Evolutionary conservation across 2,113 vertebrate species (phyloP).

Genomic region (Solea solea): DNA sequence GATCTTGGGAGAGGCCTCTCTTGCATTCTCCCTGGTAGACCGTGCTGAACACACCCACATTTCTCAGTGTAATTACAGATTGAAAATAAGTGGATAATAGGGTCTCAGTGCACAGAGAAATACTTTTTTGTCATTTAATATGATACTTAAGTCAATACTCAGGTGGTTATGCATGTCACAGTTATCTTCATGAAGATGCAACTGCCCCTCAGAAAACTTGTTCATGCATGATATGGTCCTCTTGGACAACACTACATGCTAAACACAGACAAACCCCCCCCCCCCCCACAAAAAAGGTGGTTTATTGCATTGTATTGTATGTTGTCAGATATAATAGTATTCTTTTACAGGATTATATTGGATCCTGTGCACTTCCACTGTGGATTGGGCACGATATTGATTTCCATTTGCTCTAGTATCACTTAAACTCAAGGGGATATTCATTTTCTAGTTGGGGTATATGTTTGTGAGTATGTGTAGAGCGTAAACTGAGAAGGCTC

Average conservation of each 20-base stretch:
- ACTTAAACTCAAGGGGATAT: constrained; percentile 30
- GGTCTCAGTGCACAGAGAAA: constrained; percentile 50
- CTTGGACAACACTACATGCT: not conserved
- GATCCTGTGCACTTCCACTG: constrained; percentile 5
- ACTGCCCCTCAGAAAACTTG: constrained; percentile 4
- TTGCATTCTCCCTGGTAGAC: constrained; percentile 69
- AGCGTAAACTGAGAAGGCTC: constrained; percentile 66
- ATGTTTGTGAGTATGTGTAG: constrained; percentile 33
- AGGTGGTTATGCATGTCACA: constrained; percentile 34
- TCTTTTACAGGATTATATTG: constrained; percentile 1
- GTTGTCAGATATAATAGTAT: not conserved
- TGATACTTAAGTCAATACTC: constrained; percentile 38
- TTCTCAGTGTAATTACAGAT: constrained; percentile 73
- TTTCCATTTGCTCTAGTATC: constrained; percentile 12
- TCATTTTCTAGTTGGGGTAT: constrained; percentile 38
- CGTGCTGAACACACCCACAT: constrained; percentile 68
- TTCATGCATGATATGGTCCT: not conserved
- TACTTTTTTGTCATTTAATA: constrained; percentile 60
- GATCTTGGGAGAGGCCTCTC: constrained; percentile 57
- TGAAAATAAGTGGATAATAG: constrained; percentile 64
- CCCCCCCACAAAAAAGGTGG: not conserved
- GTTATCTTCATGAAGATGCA: constrained; percentile 26
- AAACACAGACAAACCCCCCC: not conserved
- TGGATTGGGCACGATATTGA: constrained; percentile 2
- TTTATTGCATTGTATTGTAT: not conserved